Percentiles rank a stretch among this genome's conserved stretches.
phyloP scores from a whole-genome alignment of 2,113 vertebrate species.

The Amia ocellicauda region DNA sequence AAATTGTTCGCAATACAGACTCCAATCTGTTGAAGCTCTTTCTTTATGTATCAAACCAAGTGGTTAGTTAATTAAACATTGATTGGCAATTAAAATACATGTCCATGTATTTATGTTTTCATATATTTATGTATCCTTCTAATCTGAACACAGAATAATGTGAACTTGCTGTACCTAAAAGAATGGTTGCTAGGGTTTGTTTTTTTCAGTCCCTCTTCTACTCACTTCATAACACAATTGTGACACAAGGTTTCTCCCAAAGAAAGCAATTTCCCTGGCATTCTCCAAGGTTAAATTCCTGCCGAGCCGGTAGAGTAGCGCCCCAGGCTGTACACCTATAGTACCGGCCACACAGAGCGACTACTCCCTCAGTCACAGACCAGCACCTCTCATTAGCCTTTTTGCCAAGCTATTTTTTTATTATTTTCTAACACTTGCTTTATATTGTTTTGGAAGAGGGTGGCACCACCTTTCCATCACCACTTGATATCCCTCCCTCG shows the following conservation, averaged over 20 bases:
- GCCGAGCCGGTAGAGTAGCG: slow-evolving; percentile 48
- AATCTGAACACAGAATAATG: background rate
- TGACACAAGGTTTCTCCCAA: slow-evolving; percentile 28
- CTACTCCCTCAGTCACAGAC: slow-evolving; percentile 56
- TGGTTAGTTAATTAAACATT: slow-evolving; percentile 49
- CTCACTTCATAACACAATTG: slow-evolving; percentile 28
- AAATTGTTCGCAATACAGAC: slow-evolving; percentile 52
- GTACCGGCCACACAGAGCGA: slow-evolving; percentile 48
- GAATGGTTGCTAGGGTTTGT: background rate
- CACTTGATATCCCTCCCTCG: slow-evolving; percentile 30
- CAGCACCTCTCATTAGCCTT: slow-evolving; percentile 66
- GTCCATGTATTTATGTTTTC: too few relatives aligned
- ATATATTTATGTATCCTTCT: background rate
- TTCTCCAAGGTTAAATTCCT: slow-evolving; percentile 76
- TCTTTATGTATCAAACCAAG: slow-evolving; percentile 62
- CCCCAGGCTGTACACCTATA: slow-evolving; percentile 68
- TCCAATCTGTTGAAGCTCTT: slow-evolving; percentile 46
- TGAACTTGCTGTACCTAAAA: too few relatives aligned
- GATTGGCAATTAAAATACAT: background rate
- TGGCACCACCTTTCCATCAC: slow-evolving; percentile 6
- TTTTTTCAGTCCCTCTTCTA: background rate
- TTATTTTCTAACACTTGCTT: slow-evolving; percentile 66
- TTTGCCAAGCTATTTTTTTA: slow-evolving; percentile 68
- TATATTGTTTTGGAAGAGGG: slow-evolving; percentile 16
- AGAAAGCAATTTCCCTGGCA: slow-evolving; percentile 49